Evolutionary conservation across 2,113 vertebrate species (phyloP), one percentile per base, ranked within the genome.

Genomic region (Crotalus helleri): DNA sequence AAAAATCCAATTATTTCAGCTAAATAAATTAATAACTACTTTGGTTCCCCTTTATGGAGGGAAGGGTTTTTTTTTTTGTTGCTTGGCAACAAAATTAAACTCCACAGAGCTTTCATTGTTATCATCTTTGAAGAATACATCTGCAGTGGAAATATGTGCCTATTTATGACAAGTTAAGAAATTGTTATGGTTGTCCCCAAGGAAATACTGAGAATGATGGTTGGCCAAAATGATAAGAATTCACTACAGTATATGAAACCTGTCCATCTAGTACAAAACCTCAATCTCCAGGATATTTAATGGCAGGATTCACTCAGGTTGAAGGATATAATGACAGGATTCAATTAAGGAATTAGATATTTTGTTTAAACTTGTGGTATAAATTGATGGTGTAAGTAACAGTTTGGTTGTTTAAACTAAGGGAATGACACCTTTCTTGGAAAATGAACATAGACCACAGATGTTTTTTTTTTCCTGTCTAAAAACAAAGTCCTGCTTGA

Each of bases 11-110:
- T 54, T n/a, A 88, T 33, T 89, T 94, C 85, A 93, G 12, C 54
- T 93, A 92, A 94, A 90, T 17, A 94, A 69, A 24, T 44, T 86
- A 94, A 29, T 0, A 13, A 55, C 1, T 33, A 54, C 29, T 88
- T 29, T 85, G n/a, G 49, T 19, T 81, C 58, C 58, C 89, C 26
- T 51, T 64, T 49, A 49, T 90, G 26, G 24, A 81, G 26, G 58
- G 39, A 33, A 33, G n/a, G 87, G 12, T 3, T 87, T 74, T 74
- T 74, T 74, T 74, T 0, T 0, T 57, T 21, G 0, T 6, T 44
- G 15, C 74, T 93, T 91, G 58, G 53, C 55, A 87, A 49, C 85
- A 88, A 33, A 89, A 74, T 55, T 24, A 61, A 23, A 59, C 9
- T 85, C 33, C 46, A 26, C 7, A 59, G 39, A 88, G 1, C 1